Evolutionary conservation across 2,113 vertebrate genomes (phyloP).

Genomic region (Scopus umbretta): DNA sequence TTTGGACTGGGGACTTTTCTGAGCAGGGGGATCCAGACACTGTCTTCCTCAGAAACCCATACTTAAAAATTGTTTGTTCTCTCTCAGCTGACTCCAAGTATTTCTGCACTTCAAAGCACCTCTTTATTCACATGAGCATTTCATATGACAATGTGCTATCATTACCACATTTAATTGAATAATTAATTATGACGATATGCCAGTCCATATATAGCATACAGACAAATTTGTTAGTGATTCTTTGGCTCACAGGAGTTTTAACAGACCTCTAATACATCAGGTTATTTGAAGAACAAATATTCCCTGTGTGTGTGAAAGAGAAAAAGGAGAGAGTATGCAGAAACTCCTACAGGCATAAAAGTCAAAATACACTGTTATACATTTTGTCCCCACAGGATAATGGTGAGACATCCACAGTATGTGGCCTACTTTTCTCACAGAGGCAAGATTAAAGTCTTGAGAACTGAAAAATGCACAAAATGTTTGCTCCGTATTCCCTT

Average conservation of each 20-base stretch:
- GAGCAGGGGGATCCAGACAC: not conserved
- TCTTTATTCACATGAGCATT: constrained; percentile 70
- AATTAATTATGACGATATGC: constrained; percentile 64
- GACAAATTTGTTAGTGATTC: constrained; percentile 36
- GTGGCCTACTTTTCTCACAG: constrained; percentile 8
- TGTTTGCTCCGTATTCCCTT: not conserved
- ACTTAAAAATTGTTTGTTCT: constrained; percentile 45
- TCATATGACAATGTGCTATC: constrained; percentile 58
- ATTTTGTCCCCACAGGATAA: not conserved
- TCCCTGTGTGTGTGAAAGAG: not conserved
- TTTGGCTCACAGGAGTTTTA: constrained; percentile 35
- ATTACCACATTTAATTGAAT: constrained; percentile 66
- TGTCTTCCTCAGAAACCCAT: constrained; percentile 28
- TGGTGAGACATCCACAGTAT: not conserved
- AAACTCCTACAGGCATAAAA: constrained; percentile 2
- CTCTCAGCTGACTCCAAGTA: constrained; percentile 52
- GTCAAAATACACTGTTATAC: constrained; percentile 14
- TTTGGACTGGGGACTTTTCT: not conserved
- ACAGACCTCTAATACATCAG: constrained; percentile 8
- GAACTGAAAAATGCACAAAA: not conserved
- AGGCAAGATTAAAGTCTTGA: not conserved
- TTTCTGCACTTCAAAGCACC: constrained; percentile 69
- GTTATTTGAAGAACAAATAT: constrained; percentile 57
- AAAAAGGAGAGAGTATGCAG: not conserved
- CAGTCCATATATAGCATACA: constrained; percentile 36